Evolutionary conservation across 2,888 invertebrate genomes (phyloP), one percentile per base, ranked within the genome.

Genomic region (Nysson spinosus): DNA sequence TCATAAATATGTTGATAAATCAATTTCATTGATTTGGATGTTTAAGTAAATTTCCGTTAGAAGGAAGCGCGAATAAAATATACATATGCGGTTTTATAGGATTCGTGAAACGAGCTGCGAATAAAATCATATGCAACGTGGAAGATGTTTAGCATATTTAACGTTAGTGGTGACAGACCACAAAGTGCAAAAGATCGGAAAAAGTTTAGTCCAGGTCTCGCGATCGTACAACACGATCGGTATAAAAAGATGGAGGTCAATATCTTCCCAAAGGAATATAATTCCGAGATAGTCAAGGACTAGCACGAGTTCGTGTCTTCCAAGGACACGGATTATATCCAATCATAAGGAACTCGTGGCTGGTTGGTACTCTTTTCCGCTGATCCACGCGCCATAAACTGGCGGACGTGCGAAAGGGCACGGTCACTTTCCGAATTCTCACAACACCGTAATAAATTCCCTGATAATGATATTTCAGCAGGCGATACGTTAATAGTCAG

Each of bases 271-370:
- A 30, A 47, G 55, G 35, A 44, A 51, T 60, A 67, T 32, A 17
- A 58, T 62, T 39, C 39, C 39, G 34, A 14, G 20, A 30, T 54
- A 52, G 44, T 28, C 60, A 54, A 54, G 60, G 60, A 52, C 35
- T 14, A 22, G 24, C 44, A 43, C 37, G 44, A 57, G 26, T 24
- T 47, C 30, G 37, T 43, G 14, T 40, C 16, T 7, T 16, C 43
- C 61, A 70, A 70, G 70, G 71, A 65, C 66, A 39, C 32, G 7
- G n/a, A 35, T 66, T 37, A 47, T 35, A 37, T 46, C 24, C 34
- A 20, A 39, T 56, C 52, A 12, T 12, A 17, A 32, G 17, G 22
- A 46, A 55, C 46, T 40, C 37, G 7, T 9, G 14, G 9, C 9
- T 34, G 16, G 6, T 11, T 2, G n/a, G n/a, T n/a, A n/a, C 14